These are phyloP conservation scores for Polydrusus pterygomalis DNA, from an alignment of 2,888 invertebrate species.

Conservation along the genomic window DNA sequence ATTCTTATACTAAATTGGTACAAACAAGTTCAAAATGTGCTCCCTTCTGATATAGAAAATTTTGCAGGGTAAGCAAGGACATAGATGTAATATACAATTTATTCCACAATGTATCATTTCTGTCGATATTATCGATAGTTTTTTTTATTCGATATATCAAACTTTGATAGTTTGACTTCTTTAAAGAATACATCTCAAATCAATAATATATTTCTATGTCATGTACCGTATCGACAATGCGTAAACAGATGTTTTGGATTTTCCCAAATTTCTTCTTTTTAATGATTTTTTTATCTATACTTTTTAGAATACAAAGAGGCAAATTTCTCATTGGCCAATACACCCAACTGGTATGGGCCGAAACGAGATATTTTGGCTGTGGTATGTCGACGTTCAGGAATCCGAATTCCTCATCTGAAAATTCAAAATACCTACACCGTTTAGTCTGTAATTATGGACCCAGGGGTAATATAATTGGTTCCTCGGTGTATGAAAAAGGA, in stretches of 20 bases:
- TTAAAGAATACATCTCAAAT: too few species aligned
- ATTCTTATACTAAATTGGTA: conserved; percentile 61
- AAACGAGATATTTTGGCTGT: conserved; percentile 60
- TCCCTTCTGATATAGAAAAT: conserved; percentile 58
- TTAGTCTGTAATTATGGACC: conserved; percentile 62
- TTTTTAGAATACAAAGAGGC: conserved; percentile 57
- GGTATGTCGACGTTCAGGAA: conserved; percentile 58
- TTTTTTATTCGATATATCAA: too few species aligned
- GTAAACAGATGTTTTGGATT: too few species aligned
- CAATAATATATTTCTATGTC: not conserved
- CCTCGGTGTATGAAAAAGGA: conserved; percentile 58
- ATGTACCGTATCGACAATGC: not conserved
- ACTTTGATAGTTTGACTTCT: too few species aligned
- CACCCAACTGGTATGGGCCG: conserved; percentile 61
- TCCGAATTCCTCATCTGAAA: conserved; percentile 12
- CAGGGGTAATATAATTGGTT: conserved; percentile 58
- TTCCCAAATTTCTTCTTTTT: not conserved
- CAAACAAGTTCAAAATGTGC: conserved; percentile 59
- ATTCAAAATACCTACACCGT: conserved; percentile 54
- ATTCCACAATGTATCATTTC: too few species aligned
- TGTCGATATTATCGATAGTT: too few species aligned
- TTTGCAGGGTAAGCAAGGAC: conserved; percentile 58
- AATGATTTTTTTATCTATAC: too few species aligned
- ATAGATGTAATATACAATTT: too few species aligned
- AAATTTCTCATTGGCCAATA: conserved; percentile 59